Conservation (phyloP, 2,888 invertebrate genomes). For the Plagiodera versicolora region DNA sequence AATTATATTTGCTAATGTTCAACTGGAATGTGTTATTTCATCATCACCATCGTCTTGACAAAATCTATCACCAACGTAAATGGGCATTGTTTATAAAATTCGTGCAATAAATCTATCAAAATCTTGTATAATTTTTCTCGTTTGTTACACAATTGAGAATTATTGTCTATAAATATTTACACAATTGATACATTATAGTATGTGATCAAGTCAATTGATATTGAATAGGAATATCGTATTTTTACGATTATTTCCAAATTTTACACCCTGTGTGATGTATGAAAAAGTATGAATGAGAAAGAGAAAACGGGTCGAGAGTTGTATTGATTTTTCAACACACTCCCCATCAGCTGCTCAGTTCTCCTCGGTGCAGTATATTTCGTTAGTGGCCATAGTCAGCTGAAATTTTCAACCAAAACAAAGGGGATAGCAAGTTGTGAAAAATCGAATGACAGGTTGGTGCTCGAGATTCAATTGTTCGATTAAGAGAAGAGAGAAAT, state of each 20-base stretch:
- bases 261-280: neutral
- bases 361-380: slow-evolving; percentile 6
- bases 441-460: neutral
- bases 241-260: neutral
- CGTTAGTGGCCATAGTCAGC: neutral
- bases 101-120: too few relatives aligned
- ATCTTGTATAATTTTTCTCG: too few relatives aligned
- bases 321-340: slow-evolving; percentile 18
- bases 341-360: slow-evolving; percentile 18
- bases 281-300: slow-evolving; percentile 22
- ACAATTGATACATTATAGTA: too few relatives aligned
- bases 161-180: too few relatives aligned
- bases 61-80: too few relatives aligned
- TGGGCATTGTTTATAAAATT: too few relatives aligned
- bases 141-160: too few relatives aligned
- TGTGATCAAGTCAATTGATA: too few relatives aligned
- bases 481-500: neutral
- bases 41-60: too few relatives aligned
- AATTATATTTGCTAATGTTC: too few relatives aligned
- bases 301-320: slow-evolving; percentile 18
- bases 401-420: neutral
- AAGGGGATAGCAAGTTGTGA: neutral
- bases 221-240: too few relatives aligned
- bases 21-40: too few relatives aligned
- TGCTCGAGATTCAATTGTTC: neutral